Conservation (phyloP, 1,140 invertebrate species). For the Macrotrachela quadricornifera region DNA sequence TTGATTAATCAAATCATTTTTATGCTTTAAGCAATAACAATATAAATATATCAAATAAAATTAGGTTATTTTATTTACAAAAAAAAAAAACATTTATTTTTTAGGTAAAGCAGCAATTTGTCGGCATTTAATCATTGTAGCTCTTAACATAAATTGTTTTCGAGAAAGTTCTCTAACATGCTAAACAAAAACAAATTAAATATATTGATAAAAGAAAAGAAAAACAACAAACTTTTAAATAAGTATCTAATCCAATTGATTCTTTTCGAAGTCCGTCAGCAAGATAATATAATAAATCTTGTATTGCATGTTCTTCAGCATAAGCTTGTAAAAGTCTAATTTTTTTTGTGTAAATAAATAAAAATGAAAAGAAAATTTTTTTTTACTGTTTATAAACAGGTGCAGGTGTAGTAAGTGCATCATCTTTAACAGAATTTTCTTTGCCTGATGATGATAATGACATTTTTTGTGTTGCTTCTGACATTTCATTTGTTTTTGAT, state of each 20-base stretch:
- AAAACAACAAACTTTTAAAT: slow-evolving; percentile 10
- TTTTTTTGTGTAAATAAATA: too few relatives aligned
- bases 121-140: slow-evolving; percentile 82
- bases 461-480: slow-evolving; percentile 52
- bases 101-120: slow-evolving; percentile 53
- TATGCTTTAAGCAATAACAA: too few relatives aligned
- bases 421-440: slow-evolving; percentile 59
- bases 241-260: slow-evolving; percentile 11
- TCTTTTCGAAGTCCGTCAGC: slow-evolving; percentile 61
- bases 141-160: slow-evolving; percentile 79
- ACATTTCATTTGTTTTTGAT: slow-evolving; percentile 64
- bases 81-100: neutral
- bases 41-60: too few relatives aligned
- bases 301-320: slow-evolving; percentile 86
- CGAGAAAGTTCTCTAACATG: slow-evolving; percentile 79
- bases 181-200: slow-evolving; percentile 16
- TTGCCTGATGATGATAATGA: slow-evolving; percentile 43
- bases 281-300: slow-evolving; percentile 94
- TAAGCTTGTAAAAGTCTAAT: slow-evolving; percentile 61
- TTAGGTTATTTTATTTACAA: too few relatives aligned
- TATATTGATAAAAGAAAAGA: neutral
- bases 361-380: too few relatives aligned
- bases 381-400: slow-evolving; percentile 71
- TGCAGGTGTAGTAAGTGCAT: slow-evolving; percentile 81
- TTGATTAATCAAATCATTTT: too few relatives aligned